A percentile compares a stretch with the other conserved stretches of the same genome.
Conservation (phyloP, 2,888 invertebrate genomes). For the Coelopa pilipes region DNA sequence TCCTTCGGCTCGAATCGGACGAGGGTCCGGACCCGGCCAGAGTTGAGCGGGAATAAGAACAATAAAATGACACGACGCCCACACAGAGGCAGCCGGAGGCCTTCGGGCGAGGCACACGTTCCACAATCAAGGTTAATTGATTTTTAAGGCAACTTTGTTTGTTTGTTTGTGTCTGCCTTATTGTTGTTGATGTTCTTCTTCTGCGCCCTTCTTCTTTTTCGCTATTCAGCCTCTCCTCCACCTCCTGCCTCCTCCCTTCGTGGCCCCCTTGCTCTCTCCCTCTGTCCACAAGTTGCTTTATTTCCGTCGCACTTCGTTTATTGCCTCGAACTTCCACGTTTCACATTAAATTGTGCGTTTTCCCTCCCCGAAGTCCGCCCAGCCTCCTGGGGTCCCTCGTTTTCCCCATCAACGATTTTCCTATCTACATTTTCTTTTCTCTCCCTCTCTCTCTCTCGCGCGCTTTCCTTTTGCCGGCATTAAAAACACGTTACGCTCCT, state of each 20-base stretch:
- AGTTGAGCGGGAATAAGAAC: conserved; percentile 2
- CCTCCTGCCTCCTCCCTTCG: neutral
- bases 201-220: conserved; percentile 1
- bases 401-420: conserved; percentile 1
- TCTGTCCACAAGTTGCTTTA: too few species aligned
- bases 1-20: conserved; percentile 6
- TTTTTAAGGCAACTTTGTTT: conserved; percentile 53
- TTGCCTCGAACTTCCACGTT: neutral
- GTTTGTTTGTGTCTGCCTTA: conserved; percentile 7
- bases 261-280: neutral
- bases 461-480: neutral
- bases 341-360: conserved; percentile 18
- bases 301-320: too few species aligned
- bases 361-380: neutral
- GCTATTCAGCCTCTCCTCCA: neutral
- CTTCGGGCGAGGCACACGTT: conserved; percentile 38
- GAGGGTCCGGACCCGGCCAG: neutral
- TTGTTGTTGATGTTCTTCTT: conserved; percentile 32
- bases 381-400: too few species aligned
- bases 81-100: conserved; percentile 3
- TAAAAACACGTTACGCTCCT: conserved; percentile 14
- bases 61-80: conserved; percentile 18
- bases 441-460: too few species aligned
- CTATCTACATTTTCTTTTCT: neutral
- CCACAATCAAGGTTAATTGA: conserved; percentile 63